Conservation (phyloP, 1,140 invertebrate genomes). For the Rhizoglyphus robini region DNA sequence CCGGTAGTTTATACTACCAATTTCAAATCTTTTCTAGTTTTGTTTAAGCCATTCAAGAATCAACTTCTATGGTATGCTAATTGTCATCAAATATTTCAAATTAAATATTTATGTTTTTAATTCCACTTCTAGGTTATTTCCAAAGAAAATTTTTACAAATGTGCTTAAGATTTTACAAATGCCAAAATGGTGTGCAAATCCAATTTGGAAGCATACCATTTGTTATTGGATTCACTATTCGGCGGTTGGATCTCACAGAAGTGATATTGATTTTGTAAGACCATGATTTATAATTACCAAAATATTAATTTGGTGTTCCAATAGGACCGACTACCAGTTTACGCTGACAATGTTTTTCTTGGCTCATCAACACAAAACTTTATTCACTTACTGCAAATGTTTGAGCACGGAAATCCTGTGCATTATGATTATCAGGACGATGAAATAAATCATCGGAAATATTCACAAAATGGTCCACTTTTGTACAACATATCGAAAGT, state of each 20-base stretch:
- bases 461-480: no score
- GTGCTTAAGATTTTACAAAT: not conserved
- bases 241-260: no score
- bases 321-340: not conserved
- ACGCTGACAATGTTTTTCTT: not conserved
- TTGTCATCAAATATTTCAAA: no score
- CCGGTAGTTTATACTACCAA: conserved; percentile 5
- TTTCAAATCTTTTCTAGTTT: not conserved
- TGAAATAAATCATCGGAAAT: no score
- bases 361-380: not conserved
- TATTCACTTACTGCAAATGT: conserved; percentile 11
- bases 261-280: no score
- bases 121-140: not conserved
- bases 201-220: not conserved
- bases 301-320: not conserved
- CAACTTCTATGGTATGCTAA: not conserved
- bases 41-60: not conserved
- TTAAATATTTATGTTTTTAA: not conserved
- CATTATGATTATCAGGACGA: not conserved
- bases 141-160: not conserved
- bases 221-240: not conserved
- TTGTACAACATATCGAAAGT: no score
- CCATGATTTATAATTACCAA: not conserved
- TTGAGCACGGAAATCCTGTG: not conserved
- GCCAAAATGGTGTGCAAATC: not conserved